These are phyloP conservation scores for Lemur catta DNA, from an alignment of 2,797 vertebrate species.

Conservation along the genomic window DNA sequence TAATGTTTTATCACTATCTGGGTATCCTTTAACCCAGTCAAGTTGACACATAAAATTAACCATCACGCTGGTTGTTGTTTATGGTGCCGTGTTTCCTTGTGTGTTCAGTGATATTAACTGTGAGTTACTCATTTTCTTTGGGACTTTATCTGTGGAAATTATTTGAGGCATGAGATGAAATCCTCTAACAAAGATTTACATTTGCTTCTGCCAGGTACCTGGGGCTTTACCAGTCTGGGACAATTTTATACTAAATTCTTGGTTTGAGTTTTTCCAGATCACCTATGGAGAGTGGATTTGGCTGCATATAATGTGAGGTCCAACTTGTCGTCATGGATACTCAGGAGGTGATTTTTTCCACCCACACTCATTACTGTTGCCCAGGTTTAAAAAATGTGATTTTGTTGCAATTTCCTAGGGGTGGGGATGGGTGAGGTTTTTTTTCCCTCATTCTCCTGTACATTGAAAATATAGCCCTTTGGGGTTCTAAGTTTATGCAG, in stretches of 20 bases:
- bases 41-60: neutral
- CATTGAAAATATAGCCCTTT: neutral
- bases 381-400: neutral
- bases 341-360: neutral
- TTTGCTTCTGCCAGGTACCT: neutral
- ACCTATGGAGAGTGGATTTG: neutral
- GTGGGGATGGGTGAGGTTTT: neutral
- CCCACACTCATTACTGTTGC: neutral
- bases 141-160: slow-evolving; percentile 14
- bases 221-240: neutral
- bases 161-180: slow-evolving; percentile 9
- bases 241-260: slow-evolving; percentile 10
- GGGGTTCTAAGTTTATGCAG: neutral
- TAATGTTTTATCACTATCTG: neutral
- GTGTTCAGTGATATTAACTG: neutral
- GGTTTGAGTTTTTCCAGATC: neutral
- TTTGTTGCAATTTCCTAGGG: slow-evolving; percentile 22
- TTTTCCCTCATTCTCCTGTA: neutral
- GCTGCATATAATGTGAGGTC: neutral
- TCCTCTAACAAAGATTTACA: slow-evolving; percentile 2
- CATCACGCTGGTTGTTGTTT: neutral
- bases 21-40: neutral
- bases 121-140: neutral
- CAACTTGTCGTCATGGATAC: neutral
- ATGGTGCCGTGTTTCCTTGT: neutral